These are phyloP conservation scores for Heliocidaris erythrogramma DNA, from an alignment of 35 echinoderm and acorn worm genomes.

Conservation along the genomic window DNA sequence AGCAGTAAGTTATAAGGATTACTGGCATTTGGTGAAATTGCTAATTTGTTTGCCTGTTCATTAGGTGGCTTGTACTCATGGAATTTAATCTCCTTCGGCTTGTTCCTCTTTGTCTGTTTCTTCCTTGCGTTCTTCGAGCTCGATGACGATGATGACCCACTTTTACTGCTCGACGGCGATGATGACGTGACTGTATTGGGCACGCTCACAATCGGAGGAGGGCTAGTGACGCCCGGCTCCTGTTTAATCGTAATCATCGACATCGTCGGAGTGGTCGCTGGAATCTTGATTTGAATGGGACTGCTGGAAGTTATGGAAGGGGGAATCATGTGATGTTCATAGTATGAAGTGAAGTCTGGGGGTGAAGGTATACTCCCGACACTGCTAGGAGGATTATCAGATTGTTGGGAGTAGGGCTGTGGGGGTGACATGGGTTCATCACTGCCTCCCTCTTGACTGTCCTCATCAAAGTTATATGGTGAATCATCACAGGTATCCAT, in stretches of 20 bases:
- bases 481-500: conserved; percentile 43
- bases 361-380: conserved; percentile 79
- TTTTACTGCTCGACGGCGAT: conserved; percentile 52
- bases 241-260: conserved; percentile 78
- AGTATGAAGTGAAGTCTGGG: conserved; percentile 64
- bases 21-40: conserved; percentile 50
- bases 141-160: background rate
- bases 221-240: conserved; percentile 79
- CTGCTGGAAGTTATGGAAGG: conserved; percentile 57
- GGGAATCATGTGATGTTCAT: background rate
- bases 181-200: conserved; percentile 54
- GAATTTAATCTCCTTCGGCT: conserved; percentile 99
- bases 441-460: conserved; percentile 67
- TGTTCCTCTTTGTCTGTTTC: conserved; percentile 86
- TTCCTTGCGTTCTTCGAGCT: conserved; percentile 75
- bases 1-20: conserved; percentile 86
- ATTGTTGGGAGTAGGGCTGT: conserved; percentile 66
- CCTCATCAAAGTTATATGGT: conserved; percentile 60
- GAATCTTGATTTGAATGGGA: conserved; percentile 53
- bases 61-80: conserved; percentile 99
- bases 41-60: conserved; percentile 74
- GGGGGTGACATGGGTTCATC: conserved; percentile 84
- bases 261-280: conserved; percentile 52
- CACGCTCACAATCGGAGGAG: conserved; percentile 48
- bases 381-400: conserved; percentile 27